A percentile compares a stretch with the other conserved stretches of the same genome.
Conservation (phyloP, 2,113 vertebrate genomes). For the Melanocharis versteri region DNA sequence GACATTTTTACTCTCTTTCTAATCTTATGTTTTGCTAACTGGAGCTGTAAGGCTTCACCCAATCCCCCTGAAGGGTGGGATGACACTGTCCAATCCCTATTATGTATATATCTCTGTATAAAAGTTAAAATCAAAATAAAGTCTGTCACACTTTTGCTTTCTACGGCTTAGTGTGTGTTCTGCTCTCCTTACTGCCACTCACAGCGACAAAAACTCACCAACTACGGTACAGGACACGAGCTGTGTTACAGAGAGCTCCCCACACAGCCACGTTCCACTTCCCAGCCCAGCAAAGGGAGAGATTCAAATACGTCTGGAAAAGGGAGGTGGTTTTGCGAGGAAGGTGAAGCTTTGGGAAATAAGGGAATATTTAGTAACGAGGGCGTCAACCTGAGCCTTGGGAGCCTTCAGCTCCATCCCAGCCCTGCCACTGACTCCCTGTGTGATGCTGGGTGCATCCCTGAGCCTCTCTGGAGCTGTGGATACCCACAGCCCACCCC, state of each 20-base stretch:
- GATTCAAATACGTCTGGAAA: neutral
- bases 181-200: too few species aligned
- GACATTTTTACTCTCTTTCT: too few species aligned
- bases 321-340: neutral
- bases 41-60: too few species aligned
- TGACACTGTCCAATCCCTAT: too few species aligned
- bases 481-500: neutral
- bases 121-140: too few species aligned
- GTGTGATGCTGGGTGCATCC: neutral
- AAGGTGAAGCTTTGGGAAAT: neutral
- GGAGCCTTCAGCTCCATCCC: slow-evolving; percentile 33
- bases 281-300: neutral
- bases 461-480: neutral
- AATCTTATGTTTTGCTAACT: too few species aligned
- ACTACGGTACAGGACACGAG: fast-evolving
- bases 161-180: too few species aligned
- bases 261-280: neutral
- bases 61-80: too few species aligned
- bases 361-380: neutral
- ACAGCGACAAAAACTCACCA: too few species aligned
- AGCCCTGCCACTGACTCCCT: neutral
- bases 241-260: neutral
- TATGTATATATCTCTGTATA: too few species aligned
- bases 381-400: neutral
- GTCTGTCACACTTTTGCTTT: too few species aligned